These are phyloP conservation scores for Mesorhabditis sp. DNA, from an alignment of 2,888 invertebrate species.

Conservation along the genomic window DNA sequence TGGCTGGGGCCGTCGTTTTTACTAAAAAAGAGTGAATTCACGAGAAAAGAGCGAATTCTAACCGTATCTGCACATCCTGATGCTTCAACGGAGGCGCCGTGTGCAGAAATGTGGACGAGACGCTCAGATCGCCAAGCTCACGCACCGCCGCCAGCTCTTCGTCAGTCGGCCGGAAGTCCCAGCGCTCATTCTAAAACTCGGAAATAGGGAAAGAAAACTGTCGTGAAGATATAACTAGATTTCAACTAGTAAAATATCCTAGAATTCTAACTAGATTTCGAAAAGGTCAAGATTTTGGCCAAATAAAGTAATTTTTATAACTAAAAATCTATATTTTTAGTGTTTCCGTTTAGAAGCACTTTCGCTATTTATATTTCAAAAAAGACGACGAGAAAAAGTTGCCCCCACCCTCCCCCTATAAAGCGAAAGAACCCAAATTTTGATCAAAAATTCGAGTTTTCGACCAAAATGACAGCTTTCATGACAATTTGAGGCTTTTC, in stretches of 20 bases:
- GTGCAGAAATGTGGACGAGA: slow-evolving; percentile 76
- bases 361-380: too few relatives aligned
- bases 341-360: too few relatives aligned
- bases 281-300: too few relatives aligned
- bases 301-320: too few relatives aligned
- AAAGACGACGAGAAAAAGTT: too few relatives aligned
- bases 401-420: too few relatives aligned
- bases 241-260: background rate
- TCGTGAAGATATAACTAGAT: too few relatives aligned
- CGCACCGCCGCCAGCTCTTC: slow-evolving; percentile 69
- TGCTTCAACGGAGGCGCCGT: slow-evolving; percentile 69
- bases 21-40: background rate
- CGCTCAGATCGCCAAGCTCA: slow-evolving; percentile 65
- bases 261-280: background rate
- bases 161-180: slow-evolving; percentile 42
- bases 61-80: background rate
- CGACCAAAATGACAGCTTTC: too few relatives aligned
- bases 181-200: slow-evolving; percentile 67
- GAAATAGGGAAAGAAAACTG: slow-evolving; percentile 56
- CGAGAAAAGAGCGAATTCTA: background rate
- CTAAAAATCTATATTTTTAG: too few relatives aligned
- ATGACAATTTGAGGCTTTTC: too few relatives aligned
- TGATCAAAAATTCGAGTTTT: too few relatives aligned
- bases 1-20: background rate
- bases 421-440: too few relatives aligned